A percentile compares a stretch with the other conserved stretches of the same genome.
Conservation (phyloP, 2,888 invertebrate genomes). For the Drosophila melanosoma region DNA sequence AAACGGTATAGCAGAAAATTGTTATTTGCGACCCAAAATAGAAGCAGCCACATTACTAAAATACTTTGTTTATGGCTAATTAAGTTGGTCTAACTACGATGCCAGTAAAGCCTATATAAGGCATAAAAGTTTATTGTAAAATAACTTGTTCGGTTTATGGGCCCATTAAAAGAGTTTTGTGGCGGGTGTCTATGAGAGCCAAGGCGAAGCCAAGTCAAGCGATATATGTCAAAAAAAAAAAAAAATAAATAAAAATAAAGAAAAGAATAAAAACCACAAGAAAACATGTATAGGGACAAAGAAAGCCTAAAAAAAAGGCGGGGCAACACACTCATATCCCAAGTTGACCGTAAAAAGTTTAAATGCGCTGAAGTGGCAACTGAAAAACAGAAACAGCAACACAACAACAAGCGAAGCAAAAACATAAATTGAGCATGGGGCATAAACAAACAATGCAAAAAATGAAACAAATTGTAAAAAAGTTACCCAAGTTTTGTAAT, state of each 20-base stretch:
- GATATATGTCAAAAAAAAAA: conserved; percentile 16
- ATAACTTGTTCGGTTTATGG: conserved; percentile 32
- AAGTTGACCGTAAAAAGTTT: conserved; percentile 62
- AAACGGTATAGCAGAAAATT: background rate
- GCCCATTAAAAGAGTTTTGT: conserved; percentile 23
- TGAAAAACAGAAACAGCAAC: conserved; percentile 8
- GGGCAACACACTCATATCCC: conserved; percentile 39
- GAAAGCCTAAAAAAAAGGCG: conserved; percentile 1
- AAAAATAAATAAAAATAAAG: conserved; percentile 1
- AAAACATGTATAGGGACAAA: background rate
- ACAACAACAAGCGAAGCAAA: background rate
- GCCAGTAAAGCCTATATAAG: background rate
- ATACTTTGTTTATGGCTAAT: conserved; percentile 25
- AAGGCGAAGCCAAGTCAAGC: conserved; percentile 23
- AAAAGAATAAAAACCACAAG: background rate
- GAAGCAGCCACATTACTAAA: conserved; percentile 16
- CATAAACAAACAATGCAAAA: conserved; percentile 49
- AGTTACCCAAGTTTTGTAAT: no score
- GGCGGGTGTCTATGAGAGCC: background rate
- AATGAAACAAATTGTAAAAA: no score
- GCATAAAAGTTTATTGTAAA: conserved; percentile 35
- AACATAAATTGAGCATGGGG: conserved; percentile 25
- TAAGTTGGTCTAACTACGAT: conserved; percentile 12
- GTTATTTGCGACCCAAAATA: background rate
- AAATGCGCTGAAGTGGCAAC: conserved; percentile 46